Conservation (phyloP, 2,797 vertebrate genomes). For the Typhlichthys subterraneus region DNA sequence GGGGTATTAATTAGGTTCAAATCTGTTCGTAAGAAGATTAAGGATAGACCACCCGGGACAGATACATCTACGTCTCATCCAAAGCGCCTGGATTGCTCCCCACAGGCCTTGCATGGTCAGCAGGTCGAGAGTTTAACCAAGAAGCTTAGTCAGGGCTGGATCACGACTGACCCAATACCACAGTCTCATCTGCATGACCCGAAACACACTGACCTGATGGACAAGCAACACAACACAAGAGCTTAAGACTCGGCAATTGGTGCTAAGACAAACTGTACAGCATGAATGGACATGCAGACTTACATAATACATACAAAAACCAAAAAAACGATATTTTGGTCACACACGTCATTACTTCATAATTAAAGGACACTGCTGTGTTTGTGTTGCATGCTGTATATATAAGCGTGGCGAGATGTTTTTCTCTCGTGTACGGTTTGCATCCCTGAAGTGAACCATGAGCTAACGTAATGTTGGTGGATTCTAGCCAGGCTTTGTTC, state of each 20-base stretch:
- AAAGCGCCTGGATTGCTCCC: conserved; percentile 65
- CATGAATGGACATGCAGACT: too few relatives aligned
- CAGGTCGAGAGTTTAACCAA: conserved; percentile 77
- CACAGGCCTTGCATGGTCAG: conserved; percentile 72
- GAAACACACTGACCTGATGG: conserved; percentile 42
- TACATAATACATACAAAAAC: too few relatives aligned
- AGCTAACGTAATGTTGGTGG: conserved; percentile 22
- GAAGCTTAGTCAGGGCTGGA: conserved; percentile 75
- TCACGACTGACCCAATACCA: conserved; percentile 77
- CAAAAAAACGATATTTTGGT: too few relatives aligned
- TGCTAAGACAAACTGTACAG: too few relatives aligned
- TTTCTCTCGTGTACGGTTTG: conserved; percentile 9
- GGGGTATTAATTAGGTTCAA: conserved; percentile 73
- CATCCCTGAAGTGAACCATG: conserved; percentile 24
- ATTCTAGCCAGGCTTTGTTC: conserved; percentile 39
- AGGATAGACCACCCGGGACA: conserved; percentile 63
- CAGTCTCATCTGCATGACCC: conserved; percentile 63
- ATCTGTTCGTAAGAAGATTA: conserved; percentile 83
- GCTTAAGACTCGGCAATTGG: too few relatives aligned
- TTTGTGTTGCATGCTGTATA: background rate
- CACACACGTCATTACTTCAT: background rate
- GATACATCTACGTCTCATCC: conserved; percentile 56
- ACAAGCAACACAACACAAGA: background rate
- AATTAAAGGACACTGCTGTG: background rate
- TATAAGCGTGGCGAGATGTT: background rate